These are phyloP conservation scores for Teleogryllus oceanicus DNA, from an alignment of 2,888 invertebrate genomes.

Conservation along the genomic window DNA sequence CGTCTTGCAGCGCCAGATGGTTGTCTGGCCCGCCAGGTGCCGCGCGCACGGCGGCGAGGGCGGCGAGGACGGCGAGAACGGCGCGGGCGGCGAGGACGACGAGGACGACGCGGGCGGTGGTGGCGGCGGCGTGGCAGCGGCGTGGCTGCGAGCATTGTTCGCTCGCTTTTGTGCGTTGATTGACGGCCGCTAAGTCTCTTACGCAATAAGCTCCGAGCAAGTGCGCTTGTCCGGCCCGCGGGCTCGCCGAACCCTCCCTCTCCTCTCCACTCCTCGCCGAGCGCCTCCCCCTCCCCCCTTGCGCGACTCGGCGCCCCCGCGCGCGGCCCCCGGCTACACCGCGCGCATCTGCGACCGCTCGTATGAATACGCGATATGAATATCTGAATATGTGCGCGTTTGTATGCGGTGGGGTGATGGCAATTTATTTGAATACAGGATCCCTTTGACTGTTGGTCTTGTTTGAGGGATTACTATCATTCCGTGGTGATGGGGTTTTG, in stretches of 20 bases:
- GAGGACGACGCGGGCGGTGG: not conserved
- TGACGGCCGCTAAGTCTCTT: constrained; percentile 7
- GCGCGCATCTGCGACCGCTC: constrained; percentile 5
- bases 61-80: not conserved
- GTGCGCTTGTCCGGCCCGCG: not conserved
- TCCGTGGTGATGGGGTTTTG: not conserved
- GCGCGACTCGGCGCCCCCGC: not conserved
- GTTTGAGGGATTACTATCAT: not conserved
- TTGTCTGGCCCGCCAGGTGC: no score
- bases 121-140: not conserved
- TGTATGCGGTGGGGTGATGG: not conserved
- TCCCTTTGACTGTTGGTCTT: not conserved
- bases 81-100: not conserved
- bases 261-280: not conserved
- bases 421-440: constrained; percentile 6
- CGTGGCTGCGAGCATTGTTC: not conserved
- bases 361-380: constrained; percentile 6
- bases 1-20: no score
- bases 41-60: no score
- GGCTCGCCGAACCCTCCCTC: not conserved
- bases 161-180: not conserved
- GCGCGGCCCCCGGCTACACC: not conserved
- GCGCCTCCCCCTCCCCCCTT: not conserved
- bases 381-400: not conserved
- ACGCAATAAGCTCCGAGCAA: constrained; percentile 3